phyloP scores from a whole-genome alignment of 2,113 vertebrate genomes.

The Verasper variegatus region DNA sequence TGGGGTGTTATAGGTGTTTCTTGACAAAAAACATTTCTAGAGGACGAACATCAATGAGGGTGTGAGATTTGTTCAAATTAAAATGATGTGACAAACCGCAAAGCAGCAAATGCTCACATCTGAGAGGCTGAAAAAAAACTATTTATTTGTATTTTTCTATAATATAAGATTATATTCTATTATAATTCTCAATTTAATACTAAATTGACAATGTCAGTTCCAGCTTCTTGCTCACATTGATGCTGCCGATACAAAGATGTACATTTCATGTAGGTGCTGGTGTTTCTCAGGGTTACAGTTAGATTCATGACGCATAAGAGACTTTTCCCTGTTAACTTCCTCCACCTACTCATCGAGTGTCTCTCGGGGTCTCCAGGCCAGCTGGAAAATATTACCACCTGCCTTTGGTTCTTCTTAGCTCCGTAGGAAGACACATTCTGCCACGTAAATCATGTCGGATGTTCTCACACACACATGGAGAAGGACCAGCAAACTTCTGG shows the following conservation, averaged over 20 bases:
- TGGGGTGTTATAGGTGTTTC: too few relatives aligned
- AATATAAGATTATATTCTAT: not conserved
- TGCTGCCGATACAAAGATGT: too few relatives aligned
- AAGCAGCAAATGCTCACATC: not conserved
- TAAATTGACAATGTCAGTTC: too few relatives aligned
- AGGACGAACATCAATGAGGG: too few relatives aligned
- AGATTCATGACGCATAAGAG: not conserved
- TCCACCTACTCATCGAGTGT: constrained; percentile 7
- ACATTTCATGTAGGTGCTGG: not conserved
- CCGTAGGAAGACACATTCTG: constrained; percentile 7
- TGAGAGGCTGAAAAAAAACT: not conserved
- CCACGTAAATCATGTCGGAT: not conserved
- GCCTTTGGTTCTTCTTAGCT: constrained; percentile 22
- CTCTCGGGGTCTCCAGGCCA: not conserved
- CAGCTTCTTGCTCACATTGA: too few relatives aligned
- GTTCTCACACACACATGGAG: constrained; percentile 1
- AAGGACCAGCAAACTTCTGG: not conserved
- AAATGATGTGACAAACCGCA: not conserved
- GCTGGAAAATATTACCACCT: constrained; percentile 24
- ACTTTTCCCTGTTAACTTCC: constrained; percentile 9
- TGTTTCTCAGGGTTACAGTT: not conserved
- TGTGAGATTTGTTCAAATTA: too few relatives aligned
- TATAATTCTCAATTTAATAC: not conserved
- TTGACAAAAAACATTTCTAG: too few relatives aligned
- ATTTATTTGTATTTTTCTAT: not conserved